Percentiles rank a stretch among this genome's conserved stretches.
Evolutionary conservation across 2,797 vertebrate genomes (phyloP).

Genomic region (Zalophus californianus): DNA sequence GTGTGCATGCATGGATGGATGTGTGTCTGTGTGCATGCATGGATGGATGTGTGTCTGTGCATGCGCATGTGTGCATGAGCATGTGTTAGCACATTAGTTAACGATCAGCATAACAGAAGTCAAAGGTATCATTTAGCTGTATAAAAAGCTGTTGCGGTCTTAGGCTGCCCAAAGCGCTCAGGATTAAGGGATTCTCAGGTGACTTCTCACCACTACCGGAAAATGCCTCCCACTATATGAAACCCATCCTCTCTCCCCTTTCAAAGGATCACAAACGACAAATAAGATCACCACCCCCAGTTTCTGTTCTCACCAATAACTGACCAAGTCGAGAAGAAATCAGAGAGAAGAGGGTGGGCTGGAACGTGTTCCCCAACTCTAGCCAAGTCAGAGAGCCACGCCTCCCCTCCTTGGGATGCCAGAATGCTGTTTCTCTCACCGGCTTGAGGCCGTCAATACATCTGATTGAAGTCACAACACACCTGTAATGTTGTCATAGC

Average conservation of each 20-base stretch:
- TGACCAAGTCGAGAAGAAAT: not conserved
- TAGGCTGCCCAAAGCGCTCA: not conserved
- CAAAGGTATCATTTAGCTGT: not conserved
- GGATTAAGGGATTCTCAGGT: not conserved
- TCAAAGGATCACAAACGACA: not conserved
- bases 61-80: not conserved
- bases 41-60: no score
- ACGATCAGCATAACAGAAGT: not conserved
- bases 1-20: no score
- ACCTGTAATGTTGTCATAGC: slow-evolving; percentile 99
- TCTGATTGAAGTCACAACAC: slow-evolving; percentile 1
- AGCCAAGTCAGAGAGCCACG: not conserved
- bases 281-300: not conserved
- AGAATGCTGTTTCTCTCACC: rapidly evolving
- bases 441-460: no score
- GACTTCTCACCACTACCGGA: not conserved
- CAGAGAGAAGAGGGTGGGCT: not conserved
- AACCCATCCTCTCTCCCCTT: not conserved
- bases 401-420: rapidly evolving
- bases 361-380: not conserved
- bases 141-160: not conserved
- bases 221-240: not conserved
- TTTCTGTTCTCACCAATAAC: not conserved
- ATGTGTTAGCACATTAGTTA: not conserved
- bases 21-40: no score